A percentile compares a stretch with the other conserved stretches of the same genome.
These are phyloP conservation scores for Columbina picui DNA, from an alignment of 2,113 vertebrate genomes.

Conservation along the genomic window DNA sequence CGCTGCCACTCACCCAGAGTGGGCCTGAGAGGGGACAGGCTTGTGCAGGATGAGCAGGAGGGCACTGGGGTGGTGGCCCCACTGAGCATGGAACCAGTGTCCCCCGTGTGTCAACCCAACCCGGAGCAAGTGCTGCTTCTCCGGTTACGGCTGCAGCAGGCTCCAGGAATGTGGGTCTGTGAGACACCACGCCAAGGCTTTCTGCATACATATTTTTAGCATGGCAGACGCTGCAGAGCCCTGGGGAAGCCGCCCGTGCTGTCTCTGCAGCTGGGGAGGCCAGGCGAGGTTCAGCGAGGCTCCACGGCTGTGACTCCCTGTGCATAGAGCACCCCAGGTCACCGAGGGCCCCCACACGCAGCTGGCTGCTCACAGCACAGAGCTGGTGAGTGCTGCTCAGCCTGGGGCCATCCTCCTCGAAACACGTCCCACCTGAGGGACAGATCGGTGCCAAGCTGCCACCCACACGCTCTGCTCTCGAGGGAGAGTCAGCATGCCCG, in stretches of 20 bases:
- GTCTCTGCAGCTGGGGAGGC: background rate
- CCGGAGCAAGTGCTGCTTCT: background rate
- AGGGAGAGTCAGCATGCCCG: background rate
- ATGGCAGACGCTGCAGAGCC: background rate
- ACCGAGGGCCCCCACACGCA: fast-evolving
- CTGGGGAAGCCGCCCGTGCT: background rate
- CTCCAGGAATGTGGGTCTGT: background rate
- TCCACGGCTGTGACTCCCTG: fast-evolving
- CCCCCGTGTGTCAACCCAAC: background rate
- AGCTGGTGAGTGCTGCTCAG: background rate
- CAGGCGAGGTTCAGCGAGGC: background rate
- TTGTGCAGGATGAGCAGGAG: fast-evolving
- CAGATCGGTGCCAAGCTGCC: background rate
- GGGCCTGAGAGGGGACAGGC: background rate
- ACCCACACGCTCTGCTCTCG: background rate
- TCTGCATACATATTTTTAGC: background rate
- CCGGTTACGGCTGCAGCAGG: background rate
- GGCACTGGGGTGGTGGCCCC: background rate
- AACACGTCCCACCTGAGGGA: background rate
- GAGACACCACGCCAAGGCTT: background rate
- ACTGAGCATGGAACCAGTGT: fast-evolving
- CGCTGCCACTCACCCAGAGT: background rate
- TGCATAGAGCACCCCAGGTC: background rate
- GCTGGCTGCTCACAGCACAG: background rate
- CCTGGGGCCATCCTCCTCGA: background rate